Conservation (phyloP, 1,140 invertebrate species). For the Sminthurides bifidus region DNA sequence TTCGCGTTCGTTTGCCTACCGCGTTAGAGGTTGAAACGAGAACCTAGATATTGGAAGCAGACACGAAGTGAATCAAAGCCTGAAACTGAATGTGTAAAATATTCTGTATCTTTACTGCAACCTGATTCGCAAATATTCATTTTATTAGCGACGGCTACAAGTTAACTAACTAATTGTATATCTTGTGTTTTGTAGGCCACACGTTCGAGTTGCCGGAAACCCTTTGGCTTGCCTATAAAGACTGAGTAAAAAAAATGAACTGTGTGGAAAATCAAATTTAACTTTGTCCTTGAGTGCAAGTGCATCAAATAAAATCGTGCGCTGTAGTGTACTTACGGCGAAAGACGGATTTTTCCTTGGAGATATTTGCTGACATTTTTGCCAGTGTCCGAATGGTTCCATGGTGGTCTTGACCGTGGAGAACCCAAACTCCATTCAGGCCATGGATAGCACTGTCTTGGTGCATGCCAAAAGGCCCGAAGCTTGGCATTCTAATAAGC, state of each 20-base stretch:
- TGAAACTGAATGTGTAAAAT: too few relatives aligned
- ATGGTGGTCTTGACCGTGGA: constrained; percentile 35
- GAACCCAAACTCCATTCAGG: constrained; percentile 39
- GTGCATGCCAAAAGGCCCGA: constrained; percentile 35
- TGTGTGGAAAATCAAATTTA: neutral
- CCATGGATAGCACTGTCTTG: constrained; percentile 36
- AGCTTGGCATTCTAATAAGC: constrained; percentile 50
- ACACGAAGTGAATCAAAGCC: too few relatives aligned
- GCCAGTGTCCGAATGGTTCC: constrained; percentile 25
- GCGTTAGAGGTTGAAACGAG: too few relatives aligned
- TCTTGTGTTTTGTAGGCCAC: too few relatives aligned
- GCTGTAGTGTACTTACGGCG: neutral
- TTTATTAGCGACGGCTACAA: too few relatives aligned
- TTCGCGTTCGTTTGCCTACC: too few relatives aligned
- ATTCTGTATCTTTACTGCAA: too few relatives aligned
- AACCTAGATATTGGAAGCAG: too few relatives aligned
- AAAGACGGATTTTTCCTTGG: too few relatives aligned
- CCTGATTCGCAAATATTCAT: too few relatives aligned
- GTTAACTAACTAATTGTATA: too few relatives aligned
- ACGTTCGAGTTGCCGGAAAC: neutral
- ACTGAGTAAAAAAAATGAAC: neutral
- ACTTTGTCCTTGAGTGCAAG: neutral
- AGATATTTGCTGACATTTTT: constrained; percentile 1
- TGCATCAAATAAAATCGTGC: neutral
- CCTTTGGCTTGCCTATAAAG: neutral